Evolutionary conservation across 2,888 invertebrate genomes (phyloP).

Genomic region (Drosophila eohydei): DNA sequence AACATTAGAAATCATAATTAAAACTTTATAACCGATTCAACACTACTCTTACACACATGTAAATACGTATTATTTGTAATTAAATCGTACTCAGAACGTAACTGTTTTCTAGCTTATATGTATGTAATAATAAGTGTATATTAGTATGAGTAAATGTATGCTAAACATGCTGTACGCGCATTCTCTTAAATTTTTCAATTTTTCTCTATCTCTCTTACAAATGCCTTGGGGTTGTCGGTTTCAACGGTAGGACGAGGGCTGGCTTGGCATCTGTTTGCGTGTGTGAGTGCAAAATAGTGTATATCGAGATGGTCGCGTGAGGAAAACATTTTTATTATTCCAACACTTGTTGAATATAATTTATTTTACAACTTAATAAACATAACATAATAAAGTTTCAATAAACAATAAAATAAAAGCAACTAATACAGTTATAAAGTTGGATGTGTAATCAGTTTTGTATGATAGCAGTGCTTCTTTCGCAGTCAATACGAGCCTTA

Average conservation of each 20-base stretch:
- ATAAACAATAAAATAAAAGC: not conserved
- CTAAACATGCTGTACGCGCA: not conserved
- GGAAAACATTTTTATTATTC: not conserved
- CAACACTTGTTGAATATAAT: slow-evolving; percentile 43
- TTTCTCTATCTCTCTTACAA: not conserved
- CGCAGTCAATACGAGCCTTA: not conserved
- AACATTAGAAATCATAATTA: not conserved
- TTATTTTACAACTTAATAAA: not conserved
- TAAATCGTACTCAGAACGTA: not conserved
- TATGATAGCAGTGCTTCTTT: not conserved
- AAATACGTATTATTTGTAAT: not conserved
- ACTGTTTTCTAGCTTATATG: not conserved
- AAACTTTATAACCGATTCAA: not conserved
- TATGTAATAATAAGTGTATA: not conserved
- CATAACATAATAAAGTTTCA: not conserved
- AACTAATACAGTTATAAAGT: not conserved
- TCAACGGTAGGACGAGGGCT: slow-evolving; percentile 17
- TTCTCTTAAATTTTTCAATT: slow-evolving; percentile 13
- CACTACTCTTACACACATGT: not conserved
- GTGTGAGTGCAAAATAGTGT: not conserved
- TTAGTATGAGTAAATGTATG: not conserved
- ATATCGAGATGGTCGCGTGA: slow-evolving; percentile 30
- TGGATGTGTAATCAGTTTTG: not conserved
- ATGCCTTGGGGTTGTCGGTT: slow-evolving; percentile 11
- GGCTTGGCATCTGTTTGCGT: slow-evolving; percentile 19